Conservation (phyloP, 2,797 vertebrate genomes). For the Acipenser transmontanus region DNA sequence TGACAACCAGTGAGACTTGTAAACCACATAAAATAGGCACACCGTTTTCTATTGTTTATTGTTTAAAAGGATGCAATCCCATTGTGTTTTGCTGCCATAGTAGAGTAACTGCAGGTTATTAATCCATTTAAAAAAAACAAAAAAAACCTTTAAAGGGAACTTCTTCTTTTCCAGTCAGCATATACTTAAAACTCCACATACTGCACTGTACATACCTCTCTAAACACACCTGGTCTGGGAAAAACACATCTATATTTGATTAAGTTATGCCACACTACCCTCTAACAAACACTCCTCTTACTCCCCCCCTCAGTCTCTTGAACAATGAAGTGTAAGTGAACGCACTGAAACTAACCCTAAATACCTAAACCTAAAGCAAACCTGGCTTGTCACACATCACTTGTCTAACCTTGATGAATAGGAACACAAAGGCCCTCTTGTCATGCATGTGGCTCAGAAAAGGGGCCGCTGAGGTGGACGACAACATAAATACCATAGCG, state of each 20-base stretch:
- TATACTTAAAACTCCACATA: too few species aligned
- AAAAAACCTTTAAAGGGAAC: too few species aligned
- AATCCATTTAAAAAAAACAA: too few species aligned
- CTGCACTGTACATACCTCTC: not conserved
- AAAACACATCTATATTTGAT: not conserved
- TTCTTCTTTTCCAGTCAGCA: too few species aligned
- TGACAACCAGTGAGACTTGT: too few species aligned
- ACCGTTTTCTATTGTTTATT: too few species aligned
- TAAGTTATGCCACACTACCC: not conserved
- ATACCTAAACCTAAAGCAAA: not conserved
- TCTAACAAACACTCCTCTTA: not conserved
- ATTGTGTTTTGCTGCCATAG: too few species aligned
- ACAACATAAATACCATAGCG: too few species aligned
- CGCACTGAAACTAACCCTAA: not conserved
- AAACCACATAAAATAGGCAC: too few species aligned
- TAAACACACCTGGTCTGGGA: too few species aligned
- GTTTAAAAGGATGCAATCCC: too few species aligned
- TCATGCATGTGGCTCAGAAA: not conserved
- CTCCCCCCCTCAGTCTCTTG: not conserved
- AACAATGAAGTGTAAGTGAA: not conserved
- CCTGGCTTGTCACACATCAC: not conserved
- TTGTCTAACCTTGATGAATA: not conserved
- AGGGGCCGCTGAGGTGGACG: not conserved
- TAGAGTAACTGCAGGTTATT: too few species aligned
- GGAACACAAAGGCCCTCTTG: not conserved